phyloP scores from a whole-genome alignment of 2,888 invertebrate genomes.

The Lepidochrysops patricia region DNA sequence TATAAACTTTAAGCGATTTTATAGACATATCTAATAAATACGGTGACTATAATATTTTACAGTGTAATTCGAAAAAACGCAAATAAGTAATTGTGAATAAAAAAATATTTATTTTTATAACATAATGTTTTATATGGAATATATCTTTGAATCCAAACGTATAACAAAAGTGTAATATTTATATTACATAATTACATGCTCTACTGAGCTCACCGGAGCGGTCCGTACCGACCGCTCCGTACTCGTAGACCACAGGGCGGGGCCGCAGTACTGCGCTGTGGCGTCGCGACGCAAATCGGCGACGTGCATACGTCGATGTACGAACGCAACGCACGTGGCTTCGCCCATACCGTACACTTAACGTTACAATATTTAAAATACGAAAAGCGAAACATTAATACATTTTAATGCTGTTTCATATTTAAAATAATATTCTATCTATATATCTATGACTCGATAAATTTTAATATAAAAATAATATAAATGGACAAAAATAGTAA shows the following conservation, averaged over 20 bases:
- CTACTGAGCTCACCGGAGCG: background rate
- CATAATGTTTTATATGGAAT: slow-evolving; percentile 49
- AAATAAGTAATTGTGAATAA: slow-evolving; percentile 52
- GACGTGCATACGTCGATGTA: too few relatives aligned
- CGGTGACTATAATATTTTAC: slow-evolving; percentile 31
- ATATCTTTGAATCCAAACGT: slow-evolving; percentile 28
- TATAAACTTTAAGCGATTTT: slow-evolving; percentile 62
- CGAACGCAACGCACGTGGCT: too few relatives aligned
- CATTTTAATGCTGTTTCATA: background rate
- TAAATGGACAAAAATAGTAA: background rate
- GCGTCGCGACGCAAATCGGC: too few relatives aligned
- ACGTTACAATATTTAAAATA: slow-evolving; percentile 7
- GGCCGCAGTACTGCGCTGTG: too few relatives aligned
- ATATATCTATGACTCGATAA: slow-evolving; percentile 10
- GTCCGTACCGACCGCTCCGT: background rate
- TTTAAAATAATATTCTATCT: background rate
- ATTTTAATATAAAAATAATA: slow-evolving; percentile 6
- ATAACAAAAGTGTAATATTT: slow-evolving; percentile 24
- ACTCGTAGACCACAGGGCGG: too few relatives aligned
- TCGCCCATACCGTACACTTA: slow-evolving; percentile 1
- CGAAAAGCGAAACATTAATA: slow-evolving; percentile 9
- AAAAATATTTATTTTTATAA: slow-evolving; percentile 56
- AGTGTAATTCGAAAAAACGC: slow-evolving; percentile 53
- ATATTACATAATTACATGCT: slow-evolving; percentile 12
- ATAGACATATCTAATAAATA: slow-evolving; percentile 40